Evolutionary conservation across 2,888 invertebrate species (phyloP), one percentile per base, ranked within the genome.

Genomic region (Phalera bucephala): DNA sequence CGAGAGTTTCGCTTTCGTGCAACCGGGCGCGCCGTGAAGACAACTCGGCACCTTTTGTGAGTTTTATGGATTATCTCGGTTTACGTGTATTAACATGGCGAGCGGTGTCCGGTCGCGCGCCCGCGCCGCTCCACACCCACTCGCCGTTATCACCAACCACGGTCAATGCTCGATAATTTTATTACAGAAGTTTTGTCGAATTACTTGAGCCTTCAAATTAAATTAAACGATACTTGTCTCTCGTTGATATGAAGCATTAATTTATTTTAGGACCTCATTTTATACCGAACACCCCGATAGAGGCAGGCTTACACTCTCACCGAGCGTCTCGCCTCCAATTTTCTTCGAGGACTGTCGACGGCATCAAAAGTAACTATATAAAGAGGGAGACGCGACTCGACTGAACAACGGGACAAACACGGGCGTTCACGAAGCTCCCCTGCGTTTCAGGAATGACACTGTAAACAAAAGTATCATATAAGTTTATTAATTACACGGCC

Each of bases 401-500:
- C 58, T 45, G 50, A 55, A 63, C 59, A 57, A 47, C 43, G 57
- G 49, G 47, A 65, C 71, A 68, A 69, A 64, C 60, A 60, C 50
- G 46, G 62, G 64, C 50, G 56, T 64, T 56, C 45, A 43, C 52
- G 60, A 64, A 62, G 59, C 66, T 64, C 71, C 76, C 76, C 66
- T 62, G 62, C 75, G 71, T 75, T 80, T 80, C 80, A 79, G 72
- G 58, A 82, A 78, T 85, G 86, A 88, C 86, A 88, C 82, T 84
- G 84, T 86, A 87, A 86, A 88, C 88, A 89, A 88, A 89, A 89
- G 88, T 87, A 88, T 87, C 88, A 88, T 88, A 89, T 88, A 89
- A 89, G 88, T 88, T 89, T 88, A 89, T 89, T 89, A 89, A 89
- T 89, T 88, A 89, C 87, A 85, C 78, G 79, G 76, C 80, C 87